Base-by-base conservation (phyloP, 2,888 invertebrate species). In the Chloromyia formosa region DNA sequence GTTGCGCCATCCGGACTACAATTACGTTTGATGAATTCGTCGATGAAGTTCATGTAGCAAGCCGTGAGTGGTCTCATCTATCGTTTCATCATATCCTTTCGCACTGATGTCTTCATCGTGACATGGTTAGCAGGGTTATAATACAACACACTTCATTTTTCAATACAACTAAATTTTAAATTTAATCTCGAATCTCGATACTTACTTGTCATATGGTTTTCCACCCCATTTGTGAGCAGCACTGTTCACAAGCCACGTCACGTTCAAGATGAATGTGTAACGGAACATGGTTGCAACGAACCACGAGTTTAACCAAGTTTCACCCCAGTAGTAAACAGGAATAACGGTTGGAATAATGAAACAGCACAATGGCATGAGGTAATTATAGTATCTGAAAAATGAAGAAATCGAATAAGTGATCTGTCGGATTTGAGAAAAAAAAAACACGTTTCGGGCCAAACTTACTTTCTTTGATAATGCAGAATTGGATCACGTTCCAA, bases 191-290 rank as follows among this genome's bases (percentile, higher is more conserved):
- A n/a, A n/a, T n/a, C n/a, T n/a, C n/a, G n/a, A n/a, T 16, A 83
- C 86, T 86, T 82, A 89, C 87, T 87, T 90, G 84, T 95, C 93
- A 82, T 93, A 93, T 16, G 93, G 93, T 80, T 90, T 91, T 80
- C 89, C 88, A 71, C 93, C 93, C 87, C 90, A 93, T 81, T 92
- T 89, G 86, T 96, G 96, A 0, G 96, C 96, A 1, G 93, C 93
- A 77, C 94, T 94, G 87, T 96, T 96, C 49, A 96, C 95, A 76
- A 94, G 87, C 96, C 95, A 96, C 1, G 96, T 96, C 75, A 92
- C 91, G 84, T 96, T 94, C 73, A 96, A 88, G 61, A 92, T 91
- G 82, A 92, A 89, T 40, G 91, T 88, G 86, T 95, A 96, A 69
- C 96, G 90, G 83, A 94, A 89, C 82, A 92, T 88, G 20, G 91